These are phyloP conservation scores for Clostera curtula DNA, from an alignment of 2,888 invertebrate species.

Conservation along the genomic window DNA sequence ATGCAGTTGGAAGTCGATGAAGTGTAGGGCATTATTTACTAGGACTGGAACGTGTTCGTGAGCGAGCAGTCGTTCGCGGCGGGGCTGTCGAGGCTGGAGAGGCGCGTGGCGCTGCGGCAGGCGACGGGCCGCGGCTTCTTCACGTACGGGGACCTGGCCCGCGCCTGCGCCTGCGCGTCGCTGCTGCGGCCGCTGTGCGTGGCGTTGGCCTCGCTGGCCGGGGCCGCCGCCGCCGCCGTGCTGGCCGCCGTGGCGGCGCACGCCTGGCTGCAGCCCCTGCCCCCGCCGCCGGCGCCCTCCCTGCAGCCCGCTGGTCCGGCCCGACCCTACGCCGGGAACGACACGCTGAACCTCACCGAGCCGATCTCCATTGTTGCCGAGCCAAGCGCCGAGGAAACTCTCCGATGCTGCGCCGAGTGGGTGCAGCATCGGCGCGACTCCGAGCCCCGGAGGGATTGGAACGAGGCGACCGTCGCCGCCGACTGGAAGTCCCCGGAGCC, in stretches of 20 bases:
- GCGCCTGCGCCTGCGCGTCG: conserved; percentile 62
- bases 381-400: conserved; percentile 12
- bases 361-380: conserved; percentile 17
- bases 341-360: conserved; percentile 17
- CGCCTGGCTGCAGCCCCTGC: conserved; percentile 18
- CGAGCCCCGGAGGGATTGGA: conserved; percentile 25
- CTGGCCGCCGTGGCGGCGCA: conserved; percentile 20
- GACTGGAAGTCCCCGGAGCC: conserved; percentile 39
- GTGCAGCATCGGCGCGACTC: conserved; percentile 25
- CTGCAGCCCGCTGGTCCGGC: conserved; percentile 9
- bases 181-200: conserved; percentile 39
- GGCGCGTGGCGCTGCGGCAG: conserved; percentile 82
- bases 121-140: conserved; percentile 85
- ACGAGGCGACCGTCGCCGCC: conserved; percentile 25
- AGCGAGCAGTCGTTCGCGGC: conserved; percentile 83
- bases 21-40: conserved; percentile 9
- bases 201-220: conserved; percentile 55
- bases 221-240: conserved; percentile 48
- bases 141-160: conserved; percentile 85
- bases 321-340: conserved; percentile 20
- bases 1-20: no score
- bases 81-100: conserved; percentile 81
- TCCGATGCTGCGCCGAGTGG: conserved; percentile 49
- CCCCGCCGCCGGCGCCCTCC: conserved; percentile 15
- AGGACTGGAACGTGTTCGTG: conserved; percentile 93